Base-by-base conservation (phyloP, 2,113 vertebrate genomes). In the Hypomesus transpacificus region DNA sequence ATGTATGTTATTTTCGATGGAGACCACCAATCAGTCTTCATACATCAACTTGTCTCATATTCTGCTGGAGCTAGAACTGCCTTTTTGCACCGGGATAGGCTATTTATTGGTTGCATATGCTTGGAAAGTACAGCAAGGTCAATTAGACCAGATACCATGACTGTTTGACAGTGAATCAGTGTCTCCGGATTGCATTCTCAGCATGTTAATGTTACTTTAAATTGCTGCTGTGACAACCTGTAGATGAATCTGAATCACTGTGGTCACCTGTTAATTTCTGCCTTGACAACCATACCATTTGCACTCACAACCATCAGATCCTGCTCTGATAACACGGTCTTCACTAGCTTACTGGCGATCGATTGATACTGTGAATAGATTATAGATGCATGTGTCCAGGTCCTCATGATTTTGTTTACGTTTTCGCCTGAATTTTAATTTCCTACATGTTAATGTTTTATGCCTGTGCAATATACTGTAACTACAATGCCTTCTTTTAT, bases 361-460 rank as follows among this genome's bases (percentile, higher is more conserved):
- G 60, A 79, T 79, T 22, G 85, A 84, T 79, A 86, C 88, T 89
- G 87, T 89, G 84, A 90, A 77, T 26, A 73, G 80, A 84, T 46
- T 46, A 46, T 46, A 46, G 78, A 85, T 83, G 82, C 86, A 83
- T 87, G 83, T 75, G 73, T 79, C 58, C 59, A 66, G 28, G 13
- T 20, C 61, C 39, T 46, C 9, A 46, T 46, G 66, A 58, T 82
- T 78, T 72, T 56, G 62, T 79, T 73, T 59, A 24, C 65, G 14
- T 56, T 56, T 62, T 62, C 62, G 39, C 46, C 58, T 60, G 66
- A 7, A 16, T 14, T 34, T 31, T 69, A 14, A n/a, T 26, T 28
- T 73, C 39, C 17, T 69, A 34, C 7, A 4, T 53, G 61, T 66
- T 60, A 60, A 75, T 20, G 66, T 58, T 58, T 16, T 28, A 13